These are phyloP conservation scores for Aricia artaxerxes DNA, from an alignment of 2,888 invertebrate species.

Conservation along the genomic window DNA sequence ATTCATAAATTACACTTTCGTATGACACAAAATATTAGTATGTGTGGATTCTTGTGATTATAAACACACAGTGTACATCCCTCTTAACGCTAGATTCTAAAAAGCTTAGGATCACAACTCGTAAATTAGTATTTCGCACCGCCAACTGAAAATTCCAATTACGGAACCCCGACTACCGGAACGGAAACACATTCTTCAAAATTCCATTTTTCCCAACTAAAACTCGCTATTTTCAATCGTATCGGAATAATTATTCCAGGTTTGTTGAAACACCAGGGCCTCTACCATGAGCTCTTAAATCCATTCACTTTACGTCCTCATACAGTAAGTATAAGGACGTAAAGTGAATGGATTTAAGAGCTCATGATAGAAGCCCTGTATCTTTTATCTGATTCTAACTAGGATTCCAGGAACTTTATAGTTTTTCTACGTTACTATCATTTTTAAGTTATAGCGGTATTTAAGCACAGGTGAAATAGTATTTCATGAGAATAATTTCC, in stretches of 20 bases:
- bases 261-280: constrained; percentile 26
- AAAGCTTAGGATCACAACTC: constrained; percentile 31
- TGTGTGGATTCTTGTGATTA: too few species aligned
- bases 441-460: too few species aligned
- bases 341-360: too few species aligned
- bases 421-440: not conserved
- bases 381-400: not conserved
- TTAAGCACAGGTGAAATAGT: too few species aligned
- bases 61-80: not conserved
- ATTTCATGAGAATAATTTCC: too few species aligned
- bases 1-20: too few species aligned
- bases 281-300: too few species aligned
- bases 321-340: too few species aligned
- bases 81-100: not conserved
- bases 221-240: constrained; percentile 40
- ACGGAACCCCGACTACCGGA: constrained; percentile 26
- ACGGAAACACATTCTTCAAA: constrained; percentile 43
- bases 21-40: too few species aligned
- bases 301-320: too few species aligned
- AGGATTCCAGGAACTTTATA: not conserved
- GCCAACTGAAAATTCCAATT: constrained; percentile 33
- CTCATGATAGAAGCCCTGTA: too few species aligned
- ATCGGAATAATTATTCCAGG: constrained; percentile 31
- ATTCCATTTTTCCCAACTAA: constrained; percentile 40
- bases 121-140: constrained; percentile 34